Evolutionary conservation across 1,140 invertebrate genomes (phyloP).

Genomic region (Drosophila setifemur): DNA sequence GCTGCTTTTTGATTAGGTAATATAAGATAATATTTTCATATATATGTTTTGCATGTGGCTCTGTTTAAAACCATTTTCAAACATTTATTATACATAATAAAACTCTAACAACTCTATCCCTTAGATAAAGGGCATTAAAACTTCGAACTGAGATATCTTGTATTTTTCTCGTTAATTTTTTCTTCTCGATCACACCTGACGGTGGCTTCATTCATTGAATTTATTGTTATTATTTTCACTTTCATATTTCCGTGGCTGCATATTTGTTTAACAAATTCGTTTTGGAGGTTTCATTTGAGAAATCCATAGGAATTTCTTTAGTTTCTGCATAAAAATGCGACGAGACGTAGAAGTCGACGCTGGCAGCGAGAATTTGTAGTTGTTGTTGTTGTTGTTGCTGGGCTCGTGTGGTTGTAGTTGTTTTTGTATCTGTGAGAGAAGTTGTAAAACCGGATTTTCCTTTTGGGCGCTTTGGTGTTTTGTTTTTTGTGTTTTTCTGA

Average conservation of each 20-base stretch:
- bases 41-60: no score
- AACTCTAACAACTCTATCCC: no score
- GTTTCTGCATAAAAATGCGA: constrained; percentile 26
- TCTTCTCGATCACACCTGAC: constrained; percentile 5
- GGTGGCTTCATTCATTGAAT: not conserved
- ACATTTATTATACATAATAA: no score
- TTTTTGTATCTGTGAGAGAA: constrained; percentile 33
- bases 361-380: constrained; percentile 10
- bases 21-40: no score
- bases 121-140: no score
- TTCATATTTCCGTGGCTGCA: not conserved
- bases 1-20: no score
- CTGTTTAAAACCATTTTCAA: no score
- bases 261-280: constrained; percentile 1
- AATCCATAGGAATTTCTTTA: constrained; percentile 9
- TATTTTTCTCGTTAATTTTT: no score
- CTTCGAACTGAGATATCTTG: no score
- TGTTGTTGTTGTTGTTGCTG: no score
- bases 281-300: no score
- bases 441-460: constrained; percentile 81
- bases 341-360: not conserved
- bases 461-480: constrained; percentile 60
- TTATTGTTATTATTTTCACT: constrained; percentile 7
- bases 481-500: constrained; percentile 32
- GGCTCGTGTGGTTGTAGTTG: not conserved